Evolutionary conservation across 2,797 vertebrate genomes (phyloP), one percentile per base, ranked within the genome.

Genomic region (Masticophis lateralis): DNA sequence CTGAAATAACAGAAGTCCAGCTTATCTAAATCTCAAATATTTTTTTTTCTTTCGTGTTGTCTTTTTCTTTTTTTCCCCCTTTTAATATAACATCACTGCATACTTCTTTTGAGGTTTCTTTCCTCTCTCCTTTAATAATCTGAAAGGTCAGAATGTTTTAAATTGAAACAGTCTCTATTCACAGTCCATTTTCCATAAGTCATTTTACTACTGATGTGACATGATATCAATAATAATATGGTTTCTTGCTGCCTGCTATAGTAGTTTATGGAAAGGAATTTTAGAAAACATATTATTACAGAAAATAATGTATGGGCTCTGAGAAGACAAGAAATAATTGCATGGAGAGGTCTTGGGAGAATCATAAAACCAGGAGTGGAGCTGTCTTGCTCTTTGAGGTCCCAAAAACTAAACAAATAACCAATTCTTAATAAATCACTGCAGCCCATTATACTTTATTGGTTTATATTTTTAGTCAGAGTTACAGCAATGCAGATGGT

Each of bases 321-420:
- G 95, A 95, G 94, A 96, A 97, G 96, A 96, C 96, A 96, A 96
- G 96, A 96, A 97, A 97, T 97, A 97, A 97, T 97, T 97, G 96
- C 96, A 95, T 94, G 91, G 95, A 96, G 95, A 94, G 95, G 95
- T 93, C 94, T 96, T 94, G 94, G 96, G 96, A 97, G 95, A 95
- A 96, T 96, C 94, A 86, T 95, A 95, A 96, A 97, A 95, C 95
- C 94, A 96, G 95, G 96, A 96, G 94, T 96, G 95, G 96, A 95
- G 95, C 96, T 95, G 96, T 91, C 91, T 96, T 96, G 94, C 96
- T 93, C 94, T 96, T 91, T 89, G 0, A 94, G 96, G 95, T 97
- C 94, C 94, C 94, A 59, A 94, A 94, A 95, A 95, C 96, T 94
- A 94, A 96, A 96, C 95, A 95, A 95, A 97, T 96, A 96, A 96